Evolutionary conservation across 1,140 invertebrate species (phyloP).

Genomic region (Atta colombica): DNA sequence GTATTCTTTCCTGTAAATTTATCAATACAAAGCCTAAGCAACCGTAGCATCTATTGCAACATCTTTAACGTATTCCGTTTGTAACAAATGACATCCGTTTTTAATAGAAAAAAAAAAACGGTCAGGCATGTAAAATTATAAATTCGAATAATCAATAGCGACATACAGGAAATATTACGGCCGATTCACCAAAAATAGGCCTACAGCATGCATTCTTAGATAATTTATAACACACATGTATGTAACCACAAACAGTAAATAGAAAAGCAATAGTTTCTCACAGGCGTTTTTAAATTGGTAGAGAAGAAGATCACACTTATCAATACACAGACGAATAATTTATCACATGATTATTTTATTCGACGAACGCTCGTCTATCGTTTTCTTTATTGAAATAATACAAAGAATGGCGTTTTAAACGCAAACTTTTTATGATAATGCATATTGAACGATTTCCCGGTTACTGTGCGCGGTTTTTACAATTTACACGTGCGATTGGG

Average conservation of each 20-base stretch:
- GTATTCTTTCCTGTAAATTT: conserved; percentile 37
- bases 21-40: conserved; percentile 37
- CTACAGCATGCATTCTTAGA: conserved; percentile 58
- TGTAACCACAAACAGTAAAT: conserved; percentile 32
- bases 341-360: neutral
- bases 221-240: conserved; percentile 55
- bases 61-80: conserved; percentile 26
- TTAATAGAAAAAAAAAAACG: conserved; percentile 20
- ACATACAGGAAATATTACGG: neutral
- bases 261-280: conserved; percentile 29
- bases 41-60: conserved; percentile 17
- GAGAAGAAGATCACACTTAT: neutral
- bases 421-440: conserved; percentile 40
- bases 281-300: neutral
- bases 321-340: neutral
- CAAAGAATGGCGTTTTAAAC: neutral
- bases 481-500: conserved; percentile 41
- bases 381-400: conserved; percentile 9
- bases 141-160: conserved; percentile 37
- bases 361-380: conserved; percentile 7
- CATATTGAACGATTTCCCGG: conserved; percentile 30
- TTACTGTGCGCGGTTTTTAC: conserved; percentile 50
- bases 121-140: conserved; percentile 39
- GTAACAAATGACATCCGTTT: neutral
- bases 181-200: conserved; percentile 49